These are phyloP conservation scores for Drosophila greeni DNA, from an alignment of 2,888 invertebrate species.

Conservation along the genomic window DNA sequence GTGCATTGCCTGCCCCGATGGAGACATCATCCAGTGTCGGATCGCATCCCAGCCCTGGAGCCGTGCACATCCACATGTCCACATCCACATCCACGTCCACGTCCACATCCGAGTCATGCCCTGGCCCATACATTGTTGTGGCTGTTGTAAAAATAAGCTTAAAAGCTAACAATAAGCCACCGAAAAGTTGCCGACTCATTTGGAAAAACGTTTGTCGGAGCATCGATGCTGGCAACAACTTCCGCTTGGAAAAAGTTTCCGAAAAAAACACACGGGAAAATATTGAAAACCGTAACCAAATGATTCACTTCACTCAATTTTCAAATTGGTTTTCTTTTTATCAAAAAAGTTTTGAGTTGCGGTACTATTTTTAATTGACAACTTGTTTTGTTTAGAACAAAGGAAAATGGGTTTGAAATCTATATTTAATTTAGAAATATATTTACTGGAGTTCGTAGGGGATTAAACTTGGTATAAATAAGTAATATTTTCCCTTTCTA, in stretches of 20 bases:
- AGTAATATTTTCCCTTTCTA: too few species aligned
- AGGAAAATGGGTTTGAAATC: rapidly evolving
- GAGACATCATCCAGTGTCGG: constrained; percentile 60
- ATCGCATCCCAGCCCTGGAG: constrained; percentile 22
- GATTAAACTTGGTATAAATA: too few species aligned
- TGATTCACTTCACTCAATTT: constrained; percentile 13
- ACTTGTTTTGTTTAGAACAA: not conserved
- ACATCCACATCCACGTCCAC: constrained; percentile 28
- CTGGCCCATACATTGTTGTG: constrained; percentile 61
- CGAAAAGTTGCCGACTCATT: constrained; percentile 72
- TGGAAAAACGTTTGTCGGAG: constrained; percentile 60
- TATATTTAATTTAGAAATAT: not conserved
- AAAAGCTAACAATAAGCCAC: constrained; percentile 71
- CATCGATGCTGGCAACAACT: constrained; percentile 52
- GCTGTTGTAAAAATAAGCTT: constrained; percentile 72
- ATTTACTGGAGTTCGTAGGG: not conserved
- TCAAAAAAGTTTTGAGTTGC: not conserved
- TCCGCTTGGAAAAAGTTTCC: constrained; percentile 62
- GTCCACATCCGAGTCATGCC: constrained; percentile 60
- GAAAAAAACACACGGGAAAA: constrained; percentile 12
- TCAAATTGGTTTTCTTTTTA: not conserved
- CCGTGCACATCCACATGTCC: constrained; percentile 18
- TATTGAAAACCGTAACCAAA: constrained; percentile 1
- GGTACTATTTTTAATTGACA: not conserved
- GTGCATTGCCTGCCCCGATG: constrained; percentile 66